These are phyloP conservation scores for Ophiodon elongatus DNA, from an alignment of 2,113 vertebrate species.

Conservation along the genomic window DNA sequence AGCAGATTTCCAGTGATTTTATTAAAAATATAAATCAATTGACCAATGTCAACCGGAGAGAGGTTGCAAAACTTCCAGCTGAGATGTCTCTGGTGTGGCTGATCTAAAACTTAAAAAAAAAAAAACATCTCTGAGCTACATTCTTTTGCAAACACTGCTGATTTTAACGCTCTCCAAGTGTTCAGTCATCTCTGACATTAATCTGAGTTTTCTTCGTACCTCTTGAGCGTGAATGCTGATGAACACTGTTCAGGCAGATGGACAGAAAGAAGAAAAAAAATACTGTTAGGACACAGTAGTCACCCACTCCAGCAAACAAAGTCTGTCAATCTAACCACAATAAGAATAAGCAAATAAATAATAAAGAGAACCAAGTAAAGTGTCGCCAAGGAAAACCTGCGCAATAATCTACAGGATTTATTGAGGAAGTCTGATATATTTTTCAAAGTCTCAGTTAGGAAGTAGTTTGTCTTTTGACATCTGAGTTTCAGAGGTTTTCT, in stretches of 20 bases:
- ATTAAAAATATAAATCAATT: neutral
- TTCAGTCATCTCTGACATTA: constrained; percentile 18
- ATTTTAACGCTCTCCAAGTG: neutral
- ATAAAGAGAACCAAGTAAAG: neutral
- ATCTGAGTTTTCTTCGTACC: constrained; percentile 57
- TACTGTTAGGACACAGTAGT: constrained; percentile 39
- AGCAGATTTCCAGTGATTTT: neutral
- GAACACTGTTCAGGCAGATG: constrained; percentile 67
- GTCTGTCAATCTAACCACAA: constrained; percentile 20
- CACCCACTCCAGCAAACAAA: constrained; percentile 25
- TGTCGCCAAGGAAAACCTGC: neutral
- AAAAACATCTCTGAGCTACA: neutral
- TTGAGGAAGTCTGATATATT: neutral
- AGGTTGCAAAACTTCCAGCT: neutral
- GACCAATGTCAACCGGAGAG: neutral
- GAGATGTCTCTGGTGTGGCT: neutral
- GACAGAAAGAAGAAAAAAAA: constrained; percentile 11
- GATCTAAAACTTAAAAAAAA: neutral
- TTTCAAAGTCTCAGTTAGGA: neutral
- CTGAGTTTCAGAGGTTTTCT: neutral
- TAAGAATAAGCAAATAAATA: constrained; percentile 18
- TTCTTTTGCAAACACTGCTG: neutral
- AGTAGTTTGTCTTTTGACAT: neutral
- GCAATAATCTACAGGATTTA: neutral
- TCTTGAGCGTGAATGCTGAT: constrained; percentile 69